Percentiles rank a stretch among this genome's conserved stretches.
phyloP scores from a whole-genome alignment of 2,113 vertebrate species.

The Peromyscus polionotus region DNA sequence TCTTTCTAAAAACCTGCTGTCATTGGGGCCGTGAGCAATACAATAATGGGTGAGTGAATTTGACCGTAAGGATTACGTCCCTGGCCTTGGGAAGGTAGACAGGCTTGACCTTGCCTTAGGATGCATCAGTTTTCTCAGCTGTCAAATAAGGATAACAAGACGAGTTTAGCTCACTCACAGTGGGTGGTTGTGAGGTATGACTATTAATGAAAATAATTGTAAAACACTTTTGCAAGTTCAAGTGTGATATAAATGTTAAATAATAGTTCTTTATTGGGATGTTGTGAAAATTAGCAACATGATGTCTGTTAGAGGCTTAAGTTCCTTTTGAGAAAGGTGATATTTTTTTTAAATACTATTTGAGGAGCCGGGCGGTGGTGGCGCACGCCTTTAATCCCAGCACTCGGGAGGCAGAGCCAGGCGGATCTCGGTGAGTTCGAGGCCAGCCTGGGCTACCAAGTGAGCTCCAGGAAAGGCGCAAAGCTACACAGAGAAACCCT shows the following conservation, averaged over 20 bases:
- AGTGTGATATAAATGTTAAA: conserved; percentile 80
- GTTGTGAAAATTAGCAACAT: conserved; percentile 80
- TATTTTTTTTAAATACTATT: conserved; percentile 72
- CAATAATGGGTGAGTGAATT: conserved; percentile 9
- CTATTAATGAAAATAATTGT: conserved; percentile 82
- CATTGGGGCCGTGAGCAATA: background rate
- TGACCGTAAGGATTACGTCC: conserved; percentile 2
- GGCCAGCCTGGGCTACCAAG: too few species aligned
- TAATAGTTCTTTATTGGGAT: conserved; percentile 80
- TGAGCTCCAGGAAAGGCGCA: too few species aligned
- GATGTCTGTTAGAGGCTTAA: conserved; percentile 71
- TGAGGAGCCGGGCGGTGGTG: too few species aligned
- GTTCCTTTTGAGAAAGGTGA: conserved; percentile 72
- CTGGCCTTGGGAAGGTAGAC: conserved; percentile 40
- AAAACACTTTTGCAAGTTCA: conserved; percentile 74
- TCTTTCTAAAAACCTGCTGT: conserved; percentile 32
- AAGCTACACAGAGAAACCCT: too few species aligned
- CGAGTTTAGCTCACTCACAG: conserved; percentile 73
- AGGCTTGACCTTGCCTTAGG: conserved; percentile 67
- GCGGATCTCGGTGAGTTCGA: too few species aligned
- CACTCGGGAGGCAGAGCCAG: too few species aligned
- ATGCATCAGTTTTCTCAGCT: conserved; percentile 61
- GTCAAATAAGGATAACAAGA: conserved; percentile 72
- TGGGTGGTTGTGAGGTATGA: conserved; percentile 76
- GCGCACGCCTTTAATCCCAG: too few species aligned